Evolutionary conservation across 1,140 invertebrate genomes (phyloP), one percentile per base, ranked within the genome.

Genomic region (Copidosoma floridanum): DNA sequence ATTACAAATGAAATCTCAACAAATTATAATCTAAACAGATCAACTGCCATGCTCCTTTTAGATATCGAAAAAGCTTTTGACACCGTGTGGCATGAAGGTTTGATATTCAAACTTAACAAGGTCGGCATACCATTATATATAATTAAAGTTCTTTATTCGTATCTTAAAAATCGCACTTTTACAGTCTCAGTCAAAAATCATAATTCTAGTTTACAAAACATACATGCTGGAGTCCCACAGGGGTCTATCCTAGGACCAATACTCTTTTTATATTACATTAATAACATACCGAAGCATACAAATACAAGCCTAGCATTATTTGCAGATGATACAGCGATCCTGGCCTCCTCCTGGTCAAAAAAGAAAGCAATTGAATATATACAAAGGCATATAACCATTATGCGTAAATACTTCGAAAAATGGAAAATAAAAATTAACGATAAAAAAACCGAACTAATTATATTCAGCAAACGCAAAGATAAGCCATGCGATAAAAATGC

Each of bases 321-420:
- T 44, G 71, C 71, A 7, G 69, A 74, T 58, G 71, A 77, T 21
- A 69, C 68, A 16, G 68, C 67, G 1, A 68, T 73, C 0, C 67
- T 73, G 54, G 48, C 66, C 0, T 64, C 71, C 32, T 75, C 69
- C 6, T 50, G 27, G 47, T 1, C n/a, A 7, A 50, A 16, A 50
- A 29, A 18, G 1, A 2, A 18, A 5, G 47, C 47, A 6, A 16
- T 32, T 2, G 55, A 40, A 23, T 29, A 65, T n/a, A 3, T 65
- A 3, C 61, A 66, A 59, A 47, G 55, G 11, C 51, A 57, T 16
- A 8, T 65, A 12, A 24, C 65, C 11, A 20, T 27, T 12, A 18
- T 67, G 11, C 24, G 32, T 43, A 23, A 59, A 4, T 62, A 50
- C 16, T 66, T 52, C 26, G 16, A 53, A 3, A 57, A 57, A 37